Percentiles rank a stretch among this genome's conserved stretches.
Evolutionary conservation across 2,888 invertebrate genomes (phyloP).

Genomic region (Drosophila rellima): DNA sequence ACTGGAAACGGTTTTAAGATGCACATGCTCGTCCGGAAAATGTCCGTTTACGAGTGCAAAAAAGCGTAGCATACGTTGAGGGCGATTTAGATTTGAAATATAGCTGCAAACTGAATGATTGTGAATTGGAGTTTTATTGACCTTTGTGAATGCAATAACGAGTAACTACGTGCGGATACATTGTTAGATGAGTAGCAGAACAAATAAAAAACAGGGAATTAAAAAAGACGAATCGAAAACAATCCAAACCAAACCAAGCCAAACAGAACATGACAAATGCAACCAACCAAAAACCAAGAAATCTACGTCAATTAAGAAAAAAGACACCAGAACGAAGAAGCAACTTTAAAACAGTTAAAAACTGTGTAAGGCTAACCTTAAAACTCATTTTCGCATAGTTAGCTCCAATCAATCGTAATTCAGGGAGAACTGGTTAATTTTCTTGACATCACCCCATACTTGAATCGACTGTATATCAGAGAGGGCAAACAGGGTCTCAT

Average conservation of each 20-base stretch:
- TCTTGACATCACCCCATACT: slow-evolving; percentile 85
- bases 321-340: slow-evolving; percentile 9
- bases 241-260: slow-evolving; percentile 21
- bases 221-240: slow-evolving; percentile 10
- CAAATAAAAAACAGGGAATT: background rate
- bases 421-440: slow-evolving; percentile 81
- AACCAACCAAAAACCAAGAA: slow-evolving; percentile 31
- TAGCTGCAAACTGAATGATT: slow-evolving; percentile 32
- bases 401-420: slow-evolving; percentile 64
- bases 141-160: slow-evolving; percentile 9
- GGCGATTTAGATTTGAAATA: background rate
- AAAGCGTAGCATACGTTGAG: slow-evolving; percentile 32
- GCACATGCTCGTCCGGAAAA: slow-evolving; percentile 2
- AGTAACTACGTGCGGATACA: slow-evolving; percentile 30
- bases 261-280: slow-evolving; percentile 18
- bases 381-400: slow-evolving; percentile 9
- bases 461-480: slow-evolving; percentile 82
- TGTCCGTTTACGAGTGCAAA: slow-evolving; percentile 14
- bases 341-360: slow-evolving; percentile 10
- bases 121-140: slow-evolving; percentile 8
- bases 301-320: slow-evolving; percentile 4
- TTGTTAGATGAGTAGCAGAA: slow-evolving; percentile 34
- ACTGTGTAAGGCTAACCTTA: slow-evolving; percentile 56
- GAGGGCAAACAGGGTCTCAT: slow-evolving; percentile 74
- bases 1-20: slow-evolving; percentile 5